Conservation (phyloP, 2,113 vertebrate species). For the Chlamydotis undulata region DNA sequence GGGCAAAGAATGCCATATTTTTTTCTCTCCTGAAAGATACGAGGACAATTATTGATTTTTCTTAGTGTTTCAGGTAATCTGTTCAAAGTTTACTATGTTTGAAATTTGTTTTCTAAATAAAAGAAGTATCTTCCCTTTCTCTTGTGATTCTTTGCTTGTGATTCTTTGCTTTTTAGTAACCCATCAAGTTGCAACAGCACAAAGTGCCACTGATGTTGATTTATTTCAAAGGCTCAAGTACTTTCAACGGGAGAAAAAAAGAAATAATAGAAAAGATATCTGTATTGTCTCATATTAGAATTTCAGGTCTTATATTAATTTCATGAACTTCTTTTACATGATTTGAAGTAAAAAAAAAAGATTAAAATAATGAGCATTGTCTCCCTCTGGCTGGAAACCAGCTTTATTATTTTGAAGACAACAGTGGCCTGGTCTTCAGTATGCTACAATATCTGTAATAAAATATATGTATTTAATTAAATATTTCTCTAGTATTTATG, state of each 20-base stretch:
- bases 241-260: background rate
- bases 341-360: background rate
- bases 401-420: background rate
- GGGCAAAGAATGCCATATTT: background rate
- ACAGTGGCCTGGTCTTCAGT: background rate
- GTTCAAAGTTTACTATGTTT: background rate
- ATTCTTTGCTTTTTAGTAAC: background rate
- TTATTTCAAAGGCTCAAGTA: background rate
- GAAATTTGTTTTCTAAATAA: background rate
- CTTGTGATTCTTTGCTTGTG: background rate
- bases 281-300: background rate
- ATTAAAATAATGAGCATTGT: background rate
- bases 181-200: background rate
- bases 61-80: background rate
- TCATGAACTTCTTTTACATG: background rate
- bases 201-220: background rate
- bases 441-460: background rate
- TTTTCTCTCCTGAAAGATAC: background rate
- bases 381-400: rapidly evolving
- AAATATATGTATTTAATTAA: background rate
- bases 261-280: background rate
- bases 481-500: background rate
- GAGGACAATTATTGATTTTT: background rate
- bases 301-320: background rate
- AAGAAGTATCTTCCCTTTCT: background rate